Evolutionary conservation across 1,140 invertebrate species (phyloP).

Genomic region (Cephus cinctus): DNA sequence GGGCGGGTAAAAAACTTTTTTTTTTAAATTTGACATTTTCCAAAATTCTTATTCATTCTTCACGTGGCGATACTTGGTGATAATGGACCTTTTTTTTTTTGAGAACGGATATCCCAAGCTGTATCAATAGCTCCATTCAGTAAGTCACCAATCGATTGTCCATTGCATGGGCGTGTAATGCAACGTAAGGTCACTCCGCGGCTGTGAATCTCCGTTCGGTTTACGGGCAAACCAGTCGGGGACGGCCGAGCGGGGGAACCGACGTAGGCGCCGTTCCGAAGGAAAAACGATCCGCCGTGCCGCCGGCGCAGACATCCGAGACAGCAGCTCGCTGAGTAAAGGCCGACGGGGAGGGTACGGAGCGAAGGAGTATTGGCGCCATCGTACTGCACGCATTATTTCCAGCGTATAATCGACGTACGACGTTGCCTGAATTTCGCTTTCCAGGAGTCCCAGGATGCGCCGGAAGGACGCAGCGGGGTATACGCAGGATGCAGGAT

Average conservation of each 20-base stretch:
- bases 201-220: neutral
- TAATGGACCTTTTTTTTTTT: too few species aligned
- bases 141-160: neutral
- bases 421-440: too few species aligned
- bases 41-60: too few species aligned
- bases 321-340: constrained; percentile 13
- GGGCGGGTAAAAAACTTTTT: too few species aligned
- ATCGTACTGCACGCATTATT: constrained; percentile 30
- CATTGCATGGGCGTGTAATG: neutral
- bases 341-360: constrained; percentile 1
- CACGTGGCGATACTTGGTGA: too few species aligned
- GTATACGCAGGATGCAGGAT: too few species aligned
- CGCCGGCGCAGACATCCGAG: constrained; percentile 22
- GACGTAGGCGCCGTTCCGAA: constrained; percentile 18
- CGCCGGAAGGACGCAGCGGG: too few species aligned
- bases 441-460: too few species aligned
- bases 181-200: neutral
- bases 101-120: too few species aligned
- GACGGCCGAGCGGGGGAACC: neutral
- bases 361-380: constrained; percentile 26
- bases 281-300: constrained; percentile 28
- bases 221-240: neutral
- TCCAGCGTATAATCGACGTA: constrained; percentile 23
- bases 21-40: too few species aligned
- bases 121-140: too few species aligned